These are phyloP conservation scores for Octodonta nipae DNA, from an alignment of 2,888 invertebrate species.

Conservation along the genomic window DNA sequence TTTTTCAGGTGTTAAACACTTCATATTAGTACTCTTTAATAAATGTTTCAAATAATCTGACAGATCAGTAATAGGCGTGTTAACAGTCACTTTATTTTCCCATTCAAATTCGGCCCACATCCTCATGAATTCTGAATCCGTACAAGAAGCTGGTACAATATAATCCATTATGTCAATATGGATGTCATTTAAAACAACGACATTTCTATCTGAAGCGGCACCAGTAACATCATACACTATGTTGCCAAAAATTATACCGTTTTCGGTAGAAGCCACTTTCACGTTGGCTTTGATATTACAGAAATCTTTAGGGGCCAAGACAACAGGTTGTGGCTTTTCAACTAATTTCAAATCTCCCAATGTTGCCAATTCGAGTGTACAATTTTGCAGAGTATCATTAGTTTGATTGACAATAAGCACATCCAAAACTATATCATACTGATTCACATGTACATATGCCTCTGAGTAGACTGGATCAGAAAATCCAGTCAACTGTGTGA, in stretches of 20 bases:
- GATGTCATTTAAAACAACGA: constrained; percentile 96
- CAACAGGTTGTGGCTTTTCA: constrained; percentile 90
- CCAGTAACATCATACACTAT: constrained; percentile 96
- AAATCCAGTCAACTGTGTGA: constrained; percentile 88
- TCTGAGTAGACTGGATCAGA: constrained; percentile 99
- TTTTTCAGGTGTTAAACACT: constrained; percentile 94
- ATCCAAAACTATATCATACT: constrained; percentile 96
- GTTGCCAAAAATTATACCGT: constrained; percentile 43
- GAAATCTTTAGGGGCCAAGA: constrained; percentile 92
- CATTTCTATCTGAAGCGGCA: constrained; percentile 83
- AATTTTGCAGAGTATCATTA: constrained; percentile 92
- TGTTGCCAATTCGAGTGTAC: constrained; percentile 93
- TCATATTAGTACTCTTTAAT: constrained; percentile 94
- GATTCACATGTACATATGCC: constrained; percentile 98
- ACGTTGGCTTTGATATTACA: constrained; percentile 97
- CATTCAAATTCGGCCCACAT: constrained; percentile 99
- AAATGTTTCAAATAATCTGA: constrained; percentile 86
- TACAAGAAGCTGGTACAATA: constrained; percentile 87
- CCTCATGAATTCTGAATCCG: constrained; percentile 89
- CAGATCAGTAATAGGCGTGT: constrained; percentile 83
- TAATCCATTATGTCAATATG: constrained; percentile 99
- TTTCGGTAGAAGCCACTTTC: constrained; percentile 50
- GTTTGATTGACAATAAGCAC: constrained; percentile 98
- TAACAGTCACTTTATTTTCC: constrained; percentile 95
- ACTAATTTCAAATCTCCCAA: constrained; percentile 94